A percentile compares a stretch with the other conserved stretches of the same genome.
Evolutionary conservation across 2,888 invertebrate genomes (phyloP).

Genomic region (Rhogogaster chlorosoma): DNA sequence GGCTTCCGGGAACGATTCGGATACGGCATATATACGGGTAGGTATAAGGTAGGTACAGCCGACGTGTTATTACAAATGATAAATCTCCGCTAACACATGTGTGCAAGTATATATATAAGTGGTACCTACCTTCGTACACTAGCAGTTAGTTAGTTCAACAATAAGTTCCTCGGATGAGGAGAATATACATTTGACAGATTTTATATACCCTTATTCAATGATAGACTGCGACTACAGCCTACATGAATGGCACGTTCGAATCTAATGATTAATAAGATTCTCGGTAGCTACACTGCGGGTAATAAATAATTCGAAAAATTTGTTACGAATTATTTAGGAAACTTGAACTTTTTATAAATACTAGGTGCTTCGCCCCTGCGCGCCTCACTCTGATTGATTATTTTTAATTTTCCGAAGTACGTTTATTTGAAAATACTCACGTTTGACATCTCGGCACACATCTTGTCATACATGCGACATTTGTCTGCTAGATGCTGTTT

Average conservation of each 20-base stretch:
- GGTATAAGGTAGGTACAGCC: neutral
- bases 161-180: neutral
- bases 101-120: neutral
- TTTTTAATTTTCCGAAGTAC: too few species aligned
- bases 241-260: neutral
- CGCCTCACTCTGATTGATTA: too few species aligned
- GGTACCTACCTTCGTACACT: neutral
- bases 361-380: too few species aligned
- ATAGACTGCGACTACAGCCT: neutral
- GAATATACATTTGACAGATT: neutral
- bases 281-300: too few species aligned
- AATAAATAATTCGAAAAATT: too few species aligned
- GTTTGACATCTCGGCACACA: too few species aligned
- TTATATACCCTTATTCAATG: neutral
- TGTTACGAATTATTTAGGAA: too few species aligned
- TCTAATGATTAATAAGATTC: neutral
- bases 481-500: too few species aligned
- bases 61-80: conserved; percentile 38
- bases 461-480: too few species aligned
- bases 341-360: too few species aligned
- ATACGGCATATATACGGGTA: neutral
- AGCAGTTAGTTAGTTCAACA: neutral
- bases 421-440: too few species aligned
- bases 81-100: neutral
- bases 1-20: conserved; percentile 43